phyloP scores from a whole-genome alignment of 1,140 invertebrate genomes.

The Probaryconus sp. region DNA sequence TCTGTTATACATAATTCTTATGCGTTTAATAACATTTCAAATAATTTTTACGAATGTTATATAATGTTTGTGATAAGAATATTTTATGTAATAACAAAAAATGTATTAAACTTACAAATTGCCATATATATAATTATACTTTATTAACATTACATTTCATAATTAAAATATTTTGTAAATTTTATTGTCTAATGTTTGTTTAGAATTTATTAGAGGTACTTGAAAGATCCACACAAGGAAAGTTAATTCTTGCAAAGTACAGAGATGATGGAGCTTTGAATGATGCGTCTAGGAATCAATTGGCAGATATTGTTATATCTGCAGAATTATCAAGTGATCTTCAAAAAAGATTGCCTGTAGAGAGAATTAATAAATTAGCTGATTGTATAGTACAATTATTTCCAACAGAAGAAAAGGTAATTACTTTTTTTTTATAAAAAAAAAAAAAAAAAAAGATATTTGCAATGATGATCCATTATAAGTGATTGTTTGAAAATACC shows the following conservation, averaged over 20 bases:
- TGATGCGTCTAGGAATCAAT: constrained; percentile 41
- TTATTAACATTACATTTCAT: not conserved
- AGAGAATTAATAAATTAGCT: constrained; percentile 45
- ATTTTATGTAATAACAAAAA: too few relatives aligned
- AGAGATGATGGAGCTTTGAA: constrained; percentile 44
- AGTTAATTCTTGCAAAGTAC: constrained; percentile 48
- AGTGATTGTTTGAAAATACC: too few relatives aligned
- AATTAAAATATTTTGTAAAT: not conserved
- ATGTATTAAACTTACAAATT: too few relatives aligned
- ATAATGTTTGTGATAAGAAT: too few relatives aligned
- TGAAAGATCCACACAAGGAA: constrained; percentile 45
- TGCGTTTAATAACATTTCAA: too few relatives aligned
- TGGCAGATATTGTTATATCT: constrained; percentile 45
- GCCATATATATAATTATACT: too few relatives aligned
- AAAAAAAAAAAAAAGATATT: too few relatives aligned
- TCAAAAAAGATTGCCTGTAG: constrained; percentile 41
- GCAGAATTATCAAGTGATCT: constrained; percentile 45
- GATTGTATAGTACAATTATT: constrained; percentile 44
- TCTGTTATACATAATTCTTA: too few relatives aligned
- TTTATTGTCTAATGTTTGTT: constrained; percentile 7
- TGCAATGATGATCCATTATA: too few relatives aligned
- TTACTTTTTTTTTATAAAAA: not conserved
- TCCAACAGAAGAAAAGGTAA: constrained; percentile 50
- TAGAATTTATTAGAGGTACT: constrained; percentile 43
- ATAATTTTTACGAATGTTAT: too few relatives aligned